Conservation (phyloP, 1,140 invertebrate species). For the Drosophila parabipectinata region DNA sequence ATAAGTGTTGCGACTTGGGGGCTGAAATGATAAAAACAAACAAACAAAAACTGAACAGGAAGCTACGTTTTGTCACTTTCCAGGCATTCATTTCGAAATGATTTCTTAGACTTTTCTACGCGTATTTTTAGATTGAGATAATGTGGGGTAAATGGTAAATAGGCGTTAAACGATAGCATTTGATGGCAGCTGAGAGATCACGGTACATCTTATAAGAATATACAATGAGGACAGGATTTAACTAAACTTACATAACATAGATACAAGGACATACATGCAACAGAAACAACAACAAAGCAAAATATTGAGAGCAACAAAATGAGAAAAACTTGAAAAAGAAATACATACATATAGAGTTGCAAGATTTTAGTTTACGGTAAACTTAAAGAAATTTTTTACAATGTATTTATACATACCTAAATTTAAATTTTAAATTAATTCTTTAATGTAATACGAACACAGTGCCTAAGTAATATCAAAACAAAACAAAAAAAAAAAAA, state of each 20-base stretch:
- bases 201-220: constrained; percentile 59
- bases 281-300: constrained; percentile 25
- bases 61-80: constrained; percentile 34
- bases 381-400: constrained; percentile 83
- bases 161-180: constrained; percentile 58
- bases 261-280: constrained; percentile 46
- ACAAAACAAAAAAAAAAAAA: constrained; percentile 52
- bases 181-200: constrained; percentile 28
- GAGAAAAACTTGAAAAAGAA: constrained; percentile 30
- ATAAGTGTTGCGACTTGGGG: constrained; percentile 73
- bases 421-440: constrained; percentile 83
- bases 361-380: constrained; percentile 82
- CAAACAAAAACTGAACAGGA: constrained; percentile 20
- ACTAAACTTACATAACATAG: constrained; percentile 50
- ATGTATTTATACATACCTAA: constrained; percentile 83
- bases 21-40: constrained; percentile 13
- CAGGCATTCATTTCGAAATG: constrained; percentile 38
- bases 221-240: constrained; percentile 43
- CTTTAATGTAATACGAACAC: constrained; percentile 84
- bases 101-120: constrained; percentile 69
- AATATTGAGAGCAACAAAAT: constrained; percentile 33
- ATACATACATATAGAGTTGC: constrained; percentile 73
- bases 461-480: constrained; percentile 84
- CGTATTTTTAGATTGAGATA: constrained; percentile 58
- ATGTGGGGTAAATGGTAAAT: constrained; percentile 9